Evolutionary conservation across 2,888 invertebrate genomes (phyloP).

Genomic region (Apamea epomidion): DNA sequence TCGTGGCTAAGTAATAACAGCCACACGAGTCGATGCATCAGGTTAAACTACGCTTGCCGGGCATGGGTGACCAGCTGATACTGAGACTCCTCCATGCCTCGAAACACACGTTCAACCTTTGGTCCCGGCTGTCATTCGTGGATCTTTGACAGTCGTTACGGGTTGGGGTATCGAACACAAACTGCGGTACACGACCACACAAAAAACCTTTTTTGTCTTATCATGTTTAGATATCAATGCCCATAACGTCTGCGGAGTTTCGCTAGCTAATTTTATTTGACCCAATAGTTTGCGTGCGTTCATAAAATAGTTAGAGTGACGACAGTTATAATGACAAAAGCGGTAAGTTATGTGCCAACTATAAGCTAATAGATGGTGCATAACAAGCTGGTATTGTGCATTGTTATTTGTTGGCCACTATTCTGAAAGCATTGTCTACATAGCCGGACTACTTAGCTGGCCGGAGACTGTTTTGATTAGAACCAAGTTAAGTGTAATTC

Average conservation of each 20-base stretch:
- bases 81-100: too few relatives aligned
- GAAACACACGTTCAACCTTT: too few relatives aligned
- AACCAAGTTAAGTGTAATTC: background rate
- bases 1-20: background rate
- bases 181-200: too few relatives aligned
- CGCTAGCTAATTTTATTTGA: too few relatives aligned
- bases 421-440: background rate
- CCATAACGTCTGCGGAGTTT: too few relatives aligned
- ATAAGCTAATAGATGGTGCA: slow-evolving; percentile 12
- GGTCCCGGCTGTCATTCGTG: too few relatives aligned
- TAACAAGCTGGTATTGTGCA: slow-evolving; percentile 9
- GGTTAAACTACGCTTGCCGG: too few relatives aligned
- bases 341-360: background rate
- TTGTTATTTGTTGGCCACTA: slow-evolving; percentile 10
- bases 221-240: too few relatives aligned
- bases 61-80: background rate
- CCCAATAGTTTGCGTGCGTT: background rate
- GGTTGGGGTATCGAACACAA: too few relatives aligned
- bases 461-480: background rate
- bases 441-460: background rate
- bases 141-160: too few relatives aligned
- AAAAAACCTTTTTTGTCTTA: too few relatives aligned
- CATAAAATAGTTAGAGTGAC: background rate
- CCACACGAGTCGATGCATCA: background rate
- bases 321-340: background rate